Percentiles rank a stretch among this genome's conserved stretches.
These are phyloP conservation scores for Mythimna vitellina DNA, from an alignment of 2,888 invertebrate genomes.

Conservation along the genomic window DNA sequence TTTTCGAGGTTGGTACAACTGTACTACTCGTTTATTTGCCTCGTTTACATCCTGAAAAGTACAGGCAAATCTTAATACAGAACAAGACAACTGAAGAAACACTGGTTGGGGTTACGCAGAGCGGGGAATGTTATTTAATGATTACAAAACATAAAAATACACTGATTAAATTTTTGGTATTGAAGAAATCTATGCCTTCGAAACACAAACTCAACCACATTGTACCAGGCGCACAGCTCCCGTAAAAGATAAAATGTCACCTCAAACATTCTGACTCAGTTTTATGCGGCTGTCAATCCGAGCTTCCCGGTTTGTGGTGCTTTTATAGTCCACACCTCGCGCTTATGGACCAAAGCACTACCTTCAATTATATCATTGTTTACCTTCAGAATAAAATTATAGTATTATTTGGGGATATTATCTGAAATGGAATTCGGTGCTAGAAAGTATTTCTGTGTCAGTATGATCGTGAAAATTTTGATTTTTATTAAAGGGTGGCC, in stretches of 20 bases:
- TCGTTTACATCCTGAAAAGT: too few species aligned
- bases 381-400: conserved; percentile 44
- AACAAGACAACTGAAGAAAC: too few species aligned
- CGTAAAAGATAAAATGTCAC: conserved; percentile 53
- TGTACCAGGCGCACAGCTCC: conserved; percentile 48
- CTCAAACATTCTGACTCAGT: conserved; percentile 50
- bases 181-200: conserved; percentile 1
- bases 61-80: too few species aligned
- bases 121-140: too few species aligned
- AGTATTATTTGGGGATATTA: conserved; percentile 27
- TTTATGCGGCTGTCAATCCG: conserved; percentile 64
- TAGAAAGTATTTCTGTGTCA: not conserved
- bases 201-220: conserved; percentile 28
- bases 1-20: too few species aligned
- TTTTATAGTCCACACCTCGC: conserved; percentile 59
- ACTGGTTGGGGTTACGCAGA: too few species aligned
- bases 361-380: conserved; percentile 64
- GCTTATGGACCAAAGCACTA: conserved; percentile 60
- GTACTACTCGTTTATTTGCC: too few species aligned
- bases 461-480: not conserved
- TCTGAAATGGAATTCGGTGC: not conserved
- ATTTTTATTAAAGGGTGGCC: not conserved
- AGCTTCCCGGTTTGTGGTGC: conserved; percentile 37
- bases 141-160: too few species aligned
- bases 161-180: too few species aligned